Base-by-base conservation (phyloP, 2,888 invertebrate species). In the Xanthostigma xanthostigma region DNA sequence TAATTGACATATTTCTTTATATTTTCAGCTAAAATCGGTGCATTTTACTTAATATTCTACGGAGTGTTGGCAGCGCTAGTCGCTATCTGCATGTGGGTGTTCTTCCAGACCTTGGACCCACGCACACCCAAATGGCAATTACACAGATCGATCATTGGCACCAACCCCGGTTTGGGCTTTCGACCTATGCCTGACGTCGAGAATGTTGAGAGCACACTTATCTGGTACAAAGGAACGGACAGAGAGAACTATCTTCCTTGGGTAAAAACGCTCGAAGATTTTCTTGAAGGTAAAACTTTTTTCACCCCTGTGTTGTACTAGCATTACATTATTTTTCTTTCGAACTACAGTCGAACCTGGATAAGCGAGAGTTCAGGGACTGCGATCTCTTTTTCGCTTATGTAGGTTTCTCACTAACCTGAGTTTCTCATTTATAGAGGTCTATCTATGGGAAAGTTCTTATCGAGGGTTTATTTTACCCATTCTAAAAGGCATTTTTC, bases 21-120 rank as follows among this genome's bases (percentile, higher is more conserved):
- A 51, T 50, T 63, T 79, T 41, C 76, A 94, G 94, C 82, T 52
- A 93, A 95, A 75, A 94, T 97, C 63, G 78, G 83, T 47, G 68
- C 91, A n/a, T 98, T 97, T 75, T 98, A 97, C 74, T 71, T 91
- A 59, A 77, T 90, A 59, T 97, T 96, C 75, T 97, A 96, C 72
- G 73, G 82, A 50, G 87, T 89, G 55, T 74, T 98, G 61, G 90
- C 88, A 27, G 91, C 91, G 33, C 78, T 96, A 61, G 96, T 96
- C 54, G 84, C 92, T 14, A 87, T 93, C 53, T 93, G 95, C 71
- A 84, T 95, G 78, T 88, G 91, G 80, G 86, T 87, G 51, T 97
- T 98, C 75, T 83, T 85, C 57, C 87, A 87, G 66, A 91, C 92
- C 1, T 68, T 95, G 60, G 90, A 93, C 66, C 79, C 84, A n/a